Base-by-base conservation (phyloP, 2,797 vertebrate species). In the Myotis myotis region DNA sequence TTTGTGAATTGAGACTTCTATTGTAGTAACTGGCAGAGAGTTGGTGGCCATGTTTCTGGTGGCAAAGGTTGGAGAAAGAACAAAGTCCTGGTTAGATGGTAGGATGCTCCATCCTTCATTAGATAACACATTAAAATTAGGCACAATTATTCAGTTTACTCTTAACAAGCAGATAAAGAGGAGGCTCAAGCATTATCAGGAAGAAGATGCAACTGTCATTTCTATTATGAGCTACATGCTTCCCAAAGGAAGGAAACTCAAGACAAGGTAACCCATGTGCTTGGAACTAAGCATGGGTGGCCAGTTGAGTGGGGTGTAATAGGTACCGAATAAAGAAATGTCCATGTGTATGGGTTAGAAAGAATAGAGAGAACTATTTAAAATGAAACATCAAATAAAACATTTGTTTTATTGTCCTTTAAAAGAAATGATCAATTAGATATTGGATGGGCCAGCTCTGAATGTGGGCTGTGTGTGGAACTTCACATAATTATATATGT, bases 71-170 rank as follows among this genome's bases (percentile, higher is more conserved):
- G 9, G 33, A 84, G 22, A 72, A 33, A 95, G 19, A 82, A 64
- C 5, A 0, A 16, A 66, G 66, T 76, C 62, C 71, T 57, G 15
- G 41, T 79, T 38, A 87, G 51, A 83, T 41, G 23, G 22, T 75
- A 89, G 44, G 25, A 57, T 85, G 33, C 49, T 53, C 49, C 36
- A 72, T 80, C 60, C 6, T 79, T 91, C 44, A 79, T 51, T 60
- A 51, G 44, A n/a, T 36, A 82, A 76, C 30, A 66, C 49, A 60
- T 84, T 85, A 49, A 93, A 96, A 92, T 3, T 47, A 89, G 78
- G 15, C 28, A 49, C 49, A 64, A 3, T 86, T 87, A 66, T 74
- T 88, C n/a, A 47, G 19, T 84, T 81, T 55, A 81, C 82, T 93
- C 57, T 91, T 93, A 84, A 38, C 8, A 82, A 68, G 87, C 17